Evolutionary conservation across 2,888 invertebrate species (phyloP), one percentile per base, ranked within the genome.

Genomic region (Melanargia galathea): DNA sequence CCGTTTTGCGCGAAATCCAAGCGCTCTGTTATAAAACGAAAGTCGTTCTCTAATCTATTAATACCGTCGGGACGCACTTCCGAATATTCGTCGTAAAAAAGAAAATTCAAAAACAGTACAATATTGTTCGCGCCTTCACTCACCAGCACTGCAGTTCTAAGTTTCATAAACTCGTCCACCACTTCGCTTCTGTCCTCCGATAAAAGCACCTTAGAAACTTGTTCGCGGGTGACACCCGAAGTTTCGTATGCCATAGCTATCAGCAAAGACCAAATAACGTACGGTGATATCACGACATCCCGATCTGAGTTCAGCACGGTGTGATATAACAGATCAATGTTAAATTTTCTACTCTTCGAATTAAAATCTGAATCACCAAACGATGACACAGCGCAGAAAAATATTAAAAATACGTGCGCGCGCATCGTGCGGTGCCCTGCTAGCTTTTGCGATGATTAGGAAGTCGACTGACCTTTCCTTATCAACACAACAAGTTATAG

Each of bases 181-280:
- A 18, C 22, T 22, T 49, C 38, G 16, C 11, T 58, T 30, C 22
- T 57, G 43, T 64, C 40, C 6, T 20, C 40, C 3, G 22, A 43
- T 16, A 51, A 43, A 4, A 63, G 16, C 7, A 49, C 33, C n/a
- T 35, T 51, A 6, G 33, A 45, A 16, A 57, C 26, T 38, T 60
- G n/a, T 83, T 87, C 35, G 30, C 38, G n/a, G 11, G 59, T 55
- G 48, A 81, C 76, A 2, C 82, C 87, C 0, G 81, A 75, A 1
- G 88, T 83, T 16, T 89, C 89, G 30, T 88, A 68, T 0, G 90
- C 83, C 2, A 90, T 77, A 6, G 86, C 86, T 0, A 87, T 85
- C 84, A 92, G 81, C 6, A 92, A 71, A 8, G 83, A 84, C 92
- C 92, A 92, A 70, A 91, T 84, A 69, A 89, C 88, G 62, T 88